These are phyloP conservation scores for Polia nebulosa DNA, from an alignment of 2,888 invertebrate genomes.

Conservation along the genomic window DNA sequence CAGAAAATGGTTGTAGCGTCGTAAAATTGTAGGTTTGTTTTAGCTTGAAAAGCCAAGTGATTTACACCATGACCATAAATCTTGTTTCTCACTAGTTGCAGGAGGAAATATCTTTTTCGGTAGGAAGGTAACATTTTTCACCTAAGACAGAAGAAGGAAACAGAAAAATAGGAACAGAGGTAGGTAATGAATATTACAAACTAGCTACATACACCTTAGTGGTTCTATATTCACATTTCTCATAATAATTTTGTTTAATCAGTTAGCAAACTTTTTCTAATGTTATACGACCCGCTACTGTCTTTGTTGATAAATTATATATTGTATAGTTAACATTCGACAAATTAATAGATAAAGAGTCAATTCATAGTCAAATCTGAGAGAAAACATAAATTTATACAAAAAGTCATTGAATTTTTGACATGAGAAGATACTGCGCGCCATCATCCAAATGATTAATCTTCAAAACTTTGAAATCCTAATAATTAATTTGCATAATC, in stretches of 20 bases:
- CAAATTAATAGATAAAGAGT: neutral
- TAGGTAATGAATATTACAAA: too few species aligned
- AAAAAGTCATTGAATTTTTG: constrained; percentile 4
- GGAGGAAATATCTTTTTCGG: neutral
- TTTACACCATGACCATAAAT: constrained; percentile 9
- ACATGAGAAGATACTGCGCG: neutral
- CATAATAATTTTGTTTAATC: neutral
- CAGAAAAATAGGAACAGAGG: too few species aligned
- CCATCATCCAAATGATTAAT: constrained; percentile 20
- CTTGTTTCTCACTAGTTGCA: neutral
- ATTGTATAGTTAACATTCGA: too few species aligned
- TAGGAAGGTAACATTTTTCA: neutral
- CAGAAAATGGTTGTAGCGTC: neutral
- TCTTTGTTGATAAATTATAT: neutral
- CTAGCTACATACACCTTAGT: too few species aligned
- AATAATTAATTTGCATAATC: constrained; percentile 43
- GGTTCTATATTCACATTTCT: too few species aligned
- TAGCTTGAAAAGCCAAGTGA: neutral
- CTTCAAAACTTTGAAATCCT: constrained; percentile 4
- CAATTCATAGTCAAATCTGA: constrained; percentile 11
- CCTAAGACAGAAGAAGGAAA: too few species aligned
- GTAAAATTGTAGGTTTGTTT: constrained; percentile 1
- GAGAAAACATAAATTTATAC: neutral
- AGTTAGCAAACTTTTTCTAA: neutral
- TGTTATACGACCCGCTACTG: neutral